A percentile compares a stretch with the other conserved stretches of the same genome.
These are phyloP conservation scores for Conger conger DNA, from an alignment of 2,113 vertebrate genomes.

Conservation along the genomic window DNA sequence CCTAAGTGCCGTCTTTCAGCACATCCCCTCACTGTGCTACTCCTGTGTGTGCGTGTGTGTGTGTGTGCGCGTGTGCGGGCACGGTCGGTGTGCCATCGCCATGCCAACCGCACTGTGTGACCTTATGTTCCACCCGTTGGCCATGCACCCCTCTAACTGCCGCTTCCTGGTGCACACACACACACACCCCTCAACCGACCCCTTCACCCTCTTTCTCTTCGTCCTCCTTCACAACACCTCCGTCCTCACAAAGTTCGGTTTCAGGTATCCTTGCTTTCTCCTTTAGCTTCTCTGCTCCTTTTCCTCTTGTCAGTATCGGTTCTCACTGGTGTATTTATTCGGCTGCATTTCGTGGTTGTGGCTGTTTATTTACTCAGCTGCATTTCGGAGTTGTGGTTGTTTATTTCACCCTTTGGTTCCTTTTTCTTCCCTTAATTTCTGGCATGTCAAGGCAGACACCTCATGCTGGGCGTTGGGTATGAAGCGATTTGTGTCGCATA, in stretches of 20 bases:
- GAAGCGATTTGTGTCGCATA: neutral
- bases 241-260: slow-evolving; percentile 69
- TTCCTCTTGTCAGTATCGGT: slow-evolving; percentile 32
- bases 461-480: neutral
- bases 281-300: slow-evolving; percentile 49
- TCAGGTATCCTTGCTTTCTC: slow-evolving; percentile 69
- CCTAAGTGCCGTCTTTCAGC: neutral
- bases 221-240: slow-evolving; percentile 68
- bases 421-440: slow-evolving; percentile 13
- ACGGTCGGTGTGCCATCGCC: slow-evolving; percentile 36
- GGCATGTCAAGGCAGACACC: neutral
- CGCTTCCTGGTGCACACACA: slow-evolving; percentile 78
- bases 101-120: slow-evolving; percentile 49
- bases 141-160: slow-evolving; percentile 69
- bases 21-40: slow-evolving; percentile 1
- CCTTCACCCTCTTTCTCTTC: slow-evolving; percentile 71
- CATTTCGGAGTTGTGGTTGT: too few species aligned
- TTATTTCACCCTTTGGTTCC: neutral
- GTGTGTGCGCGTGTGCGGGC: slow-evolving; percentile 20
- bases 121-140: slow-evolving; percentile 65
- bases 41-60: slow-evolving; percentile 18
- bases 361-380: neutral
- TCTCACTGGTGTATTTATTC: neutral
- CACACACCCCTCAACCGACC: slow-evolving; percentile 75
- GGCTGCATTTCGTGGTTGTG: slow-evolving; percentile 3